phyloP scores from a whole-genome alignment of 2,113 vertebrate species.

The Brachypodius melanocephalos region DNA sequence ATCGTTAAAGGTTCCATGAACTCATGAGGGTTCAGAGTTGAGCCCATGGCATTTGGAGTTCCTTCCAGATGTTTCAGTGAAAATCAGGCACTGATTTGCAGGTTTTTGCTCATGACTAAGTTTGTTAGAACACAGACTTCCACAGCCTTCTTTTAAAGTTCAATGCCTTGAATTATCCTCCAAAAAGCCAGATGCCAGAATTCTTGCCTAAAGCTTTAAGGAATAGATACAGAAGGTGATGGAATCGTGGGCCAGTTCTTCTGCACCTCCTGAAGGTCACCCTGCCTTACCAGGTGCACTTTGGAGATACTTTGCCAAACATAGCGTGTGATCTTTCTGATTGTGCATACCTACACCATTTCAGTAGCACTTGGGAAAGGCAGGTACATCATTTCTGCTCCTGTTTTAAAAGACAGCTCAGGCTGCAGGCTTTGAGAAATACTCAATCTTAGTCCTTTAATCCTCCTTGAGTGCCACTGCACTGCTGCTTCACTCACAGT shows the following conservation, averaged over 20 bases:
- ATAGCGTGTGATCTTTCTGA: not conserved
- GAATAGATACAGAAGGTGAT: not conserved
- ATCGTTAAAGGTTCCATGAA: not conserved
- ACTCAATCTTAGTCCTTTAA: constrained; percentile 32
- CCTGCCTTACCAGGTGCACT: not conserved
- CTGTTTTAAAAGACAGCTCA: not conserved
- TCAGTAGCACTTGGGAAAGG: not conserved
- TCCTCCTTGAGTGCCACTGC: constrained; percentile 38
- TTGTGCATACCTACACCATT: not conserved
- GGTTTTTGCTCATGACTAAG: not conserved
- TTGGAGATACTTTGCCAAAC: not conserved
- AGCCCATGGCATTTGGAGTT: not conserved
- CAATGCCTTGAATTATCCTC: not conserved
- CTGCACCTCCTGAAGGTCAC: not conserved
- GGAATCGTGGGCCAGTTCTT: not conserved
- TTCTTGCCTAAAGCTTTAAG: not conserved
- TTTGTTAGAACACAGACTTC: not conserved
- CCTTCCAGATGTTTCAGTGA: not conserved
- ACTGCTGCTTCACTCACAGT: not conserved
- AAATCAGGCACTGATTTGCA: not conserved
- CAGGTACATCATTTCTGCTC: not conserved
- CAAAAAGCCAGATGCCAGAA: not conserved
- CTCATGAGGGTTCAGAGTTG: not conserved
- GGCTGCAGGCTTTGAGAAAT: not conserved
- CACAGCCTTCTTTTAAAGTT: not conserved